Evolutionary conservation across 1,140 invertebrate species (phyloP), one percentile per base, ranked within the genome.

Genomic region (Aethina tumida): DNA sequence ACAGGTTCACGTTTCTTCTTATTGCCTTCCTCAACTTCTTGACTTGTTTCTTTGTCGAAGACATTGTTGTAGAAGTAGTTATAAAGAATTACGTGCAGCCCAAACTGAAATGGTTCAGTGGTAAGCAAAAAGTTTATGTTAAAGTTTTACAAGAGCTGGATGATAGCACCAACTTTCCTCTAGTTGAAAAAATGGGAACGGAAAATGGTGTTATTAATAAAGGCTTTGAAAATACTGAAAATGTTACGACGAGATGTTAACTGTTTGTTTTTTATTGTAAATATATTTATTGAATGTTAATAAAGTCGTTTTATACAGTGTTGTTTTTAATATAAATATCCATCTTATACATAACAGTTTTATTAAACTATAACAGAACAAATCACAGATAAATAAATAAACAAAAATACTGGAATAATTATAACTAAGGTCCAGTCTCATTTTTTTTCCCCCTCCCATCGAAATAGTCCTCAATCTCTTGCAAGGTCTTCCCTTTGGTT

Each of bases 401-500:
- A 24, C 22, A 8, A 24, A n/a, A n/a, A n/a, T n/a, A n/a, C n/a
- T n/a, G n/a, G n/a, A n/a, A n/a, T n/a, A n/a, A n/a, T n/a, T n/a
- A n/a, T n/a, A n/a, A n/a, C n/a, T n/a, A n/a, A n/a, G n/a, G n/a
- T n/a, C n/a, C n/a, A n/a, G n/a, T 30, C 28, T 7, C 7, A 8
- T 30, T 9, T 30, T 34, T 24, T 4, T 22, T 10, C 12, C 34
- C 39, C 17, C 37, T 48, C 5, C 21, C 35, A 1, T 53, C 58
- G 39, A 75, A 78, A 45, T 70, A 60, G 4, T 72, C 65, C 40
- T 76, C 73, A 20, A 90, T 84, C 56, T 89, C 79, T 12, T 77
- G 68, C 2, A 89, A 60, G 0, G 72, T 75, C 46, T 79, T 81
- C 0, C 84, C 79, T 43, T 79, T 82, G 0, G 87, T 93, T 60